A percentile compares a stretch with the other conserved stretches of the same genome.
phyloP scores from a whole-genome alignment of 2,888 invertebrate species.

The Notodromas monacha region DNA sequence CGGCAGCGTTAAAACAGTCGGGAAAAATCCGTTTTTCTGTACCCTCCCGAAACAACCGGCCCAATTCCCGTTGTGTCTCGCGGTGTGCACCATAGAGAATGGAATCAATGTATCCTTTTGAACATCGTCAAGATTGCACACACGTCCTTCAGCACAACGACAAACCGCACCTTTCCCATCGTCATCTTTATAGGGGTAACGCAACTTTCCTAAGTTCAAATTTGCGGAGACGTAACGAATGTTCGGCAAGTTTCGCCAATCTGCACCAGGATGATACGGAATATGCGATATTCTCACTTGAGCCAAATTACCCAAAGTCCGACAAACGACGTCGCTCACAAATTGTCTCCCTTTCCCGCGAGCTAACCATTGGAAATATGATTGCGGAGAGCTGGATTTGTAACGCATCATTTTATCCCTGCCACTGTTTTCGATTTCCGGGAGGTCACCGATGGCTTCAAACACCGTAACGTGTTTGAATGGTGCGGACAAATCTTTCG shows the following conservation, averaged over 20 bases:
- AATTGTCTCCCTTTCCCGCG: no score
- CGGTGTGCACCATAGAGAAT: conserved; percentile 61
- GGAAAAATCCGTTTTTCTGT: conserved; percentile 51
- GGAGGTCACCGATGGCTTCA: conserved; percentile 51
- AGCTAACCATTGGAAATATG: no score
- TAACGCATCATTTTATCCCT: no score
- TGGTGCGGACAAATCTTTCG: no score
- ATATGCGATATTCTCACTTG: conserved; percentile 40
- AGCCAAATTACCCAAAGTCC: no score
- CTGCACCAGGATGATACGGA: conserved; percentile 36
- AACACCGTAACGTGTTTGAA: conserved; percentile 37
- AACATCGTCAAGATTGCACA: conserved; percentile 32
- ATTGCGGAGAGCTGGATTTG: no score
- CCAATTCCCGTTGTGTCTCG: conserved; percentile 53
- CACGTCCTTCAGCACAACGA: conserved; percentile 25
- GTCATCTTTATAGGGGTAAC: no score
- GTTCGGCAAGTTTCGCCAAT: conserved; percentile 60
- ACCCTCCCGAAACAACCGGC: conserved; percentile 45
- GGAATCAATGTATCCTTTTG: conserved; percentile 54
- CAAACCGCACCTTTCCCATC: conserved; percentile 63
- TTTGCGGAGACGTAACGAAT: no score
- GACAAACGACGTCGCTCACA: no score
- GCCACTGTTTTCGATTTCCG: no score
- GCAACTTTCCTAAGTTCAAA: no score
- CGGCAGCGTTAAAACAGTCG: conserved; percentile 40